Percentiles rank a stretch among this genome's conserved stretches.
These are phyloP conservation scores for Salvelinus namaycush DNA, from an alignment of 2,113 vertebrate species.

Conservation along the genomic window DNA sequence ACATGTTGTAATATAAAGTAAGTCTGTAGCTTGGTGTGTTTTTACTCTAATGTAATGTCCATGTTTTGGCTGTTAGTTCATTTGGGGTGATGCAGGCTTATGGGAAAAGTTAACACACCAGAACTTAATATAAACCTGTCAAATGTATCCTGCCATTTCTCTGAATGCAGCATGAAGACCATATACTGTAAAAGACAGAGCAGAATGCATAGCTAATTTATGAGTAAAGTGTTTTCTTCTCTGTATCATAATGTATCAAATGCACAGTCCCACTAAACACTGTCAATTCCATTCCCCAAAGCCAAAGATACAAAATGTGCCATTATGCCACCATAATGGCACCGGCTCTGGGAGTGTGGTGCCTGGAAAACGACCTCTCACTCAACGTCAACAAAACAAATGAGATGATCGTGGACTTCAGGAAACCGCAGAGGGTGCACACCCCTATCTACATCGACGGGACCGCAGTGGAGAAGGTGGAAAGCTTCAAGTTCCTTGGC, in stretches of 20 bases:
- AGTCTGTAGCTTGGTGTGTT: conserved; percentile 17
- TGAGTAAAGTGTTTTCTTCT: not conserved
- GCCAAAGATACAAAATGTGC: not conserved
- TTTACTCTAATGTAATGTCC: conserved; percentile 20
- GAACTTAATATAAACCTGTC: conserved; percentile 55
- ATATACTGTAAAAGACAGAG: not conserved
- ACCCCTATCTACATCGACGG: no score
- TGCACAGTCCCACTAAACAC: not conserved
- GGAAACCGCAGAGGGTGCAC: no score
- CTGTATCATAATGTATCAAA: not conserved
- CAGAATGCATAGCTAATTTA: not conserved
- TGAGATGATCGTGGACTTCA: no score
- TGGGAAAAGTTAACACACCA: conserved; percentile 25
- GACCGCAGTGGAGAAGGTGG: no score
- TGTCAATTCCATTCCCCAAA: no score
- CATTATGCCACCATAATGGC: not conserved
- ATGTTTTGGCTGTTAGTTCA: conserved; percentile 40
- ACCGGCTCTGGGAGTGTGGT: no score
- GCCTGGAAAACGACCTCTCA: no score
- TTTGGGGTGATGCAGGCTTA: conserved; percentile 16
- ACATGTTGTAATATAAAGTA: not conserved
- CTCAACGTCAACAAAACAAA: no score
- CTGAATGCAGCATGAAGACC: not conserved
- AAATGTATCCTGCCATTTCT: not conserved
- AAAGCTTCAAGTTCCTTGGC: no score